Percentiles rank a stretch among this genome's conserved stretches.
These are phyloP conservation scores for Spilarctia lutea DNA, from an alignment of 2,888 invertebrate genomes.

Conservation along the genomic window DNA sequence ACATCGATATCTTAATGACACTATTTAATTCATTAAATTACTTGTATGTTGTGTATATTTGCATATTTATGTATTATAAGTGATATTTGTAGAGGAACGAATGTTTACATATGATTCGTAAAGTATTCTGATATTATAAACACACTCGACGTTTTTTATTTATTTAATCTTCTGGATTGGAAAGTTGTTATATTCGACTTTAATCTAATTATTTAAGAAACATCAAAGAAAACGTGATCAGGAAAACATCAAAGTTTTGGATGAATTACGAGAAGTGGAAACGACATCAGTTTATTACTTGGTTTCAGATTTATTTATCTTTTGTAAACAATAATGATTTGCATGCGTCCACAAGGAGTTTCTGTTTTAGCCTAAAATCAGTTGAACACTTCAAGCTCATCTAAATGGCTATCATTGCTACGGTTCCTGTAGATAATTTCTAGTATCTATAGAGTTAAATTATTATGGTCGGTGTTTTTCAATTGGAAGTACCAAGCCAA, in stretches of 20 bases:
- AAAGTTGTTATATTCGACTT: slow-evolving; percentile 5
- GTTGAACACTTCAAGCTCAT: slow-evolving; percentile 12
- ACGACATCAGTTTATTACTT: slow-evolving; percentile 55
- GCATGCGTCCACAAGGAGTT: slow-evolving; percentile 42
- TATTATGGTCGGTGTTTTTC: slow-evolving; percentile 39
- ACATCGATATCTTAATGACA: slow-evolving; percentile 27
- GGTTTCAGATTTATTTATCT: slow-evolving; percentile 54
- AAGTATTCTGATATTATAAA: background rate
- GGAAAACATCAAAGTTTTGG: slow-evolving; percentile 63
- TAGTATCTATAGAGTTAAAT: slow-evolving; percentile 24
- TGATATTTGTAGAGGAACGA: slow-evolving; percentile 2
- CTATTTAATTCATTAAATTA: slow-evolving; percentile 26
- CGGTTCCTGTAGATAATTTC: slow-evolving; percentile 23
- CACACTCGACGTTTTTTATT: background rate
- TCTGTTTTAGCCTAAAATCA: slow-evolving; percentile 36
- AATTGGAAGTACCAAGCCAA: slow-evolving; percentile 49
- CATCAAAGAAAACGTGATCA: slow-evolving; percentile 55
- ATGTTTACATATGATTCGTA: background rate
- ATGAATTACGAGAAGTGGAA: slow-evolving; percentile 57
- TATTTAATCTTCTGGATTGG: background rate
- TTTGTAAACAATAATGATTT: slow-evolving; percentile 57
- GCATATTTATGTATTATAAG: slow-evolving; percentile 14
- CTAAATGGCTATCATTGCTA: slow-evolving; percentile 16
- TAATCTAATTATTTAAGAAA: slow-evolving; percentile 33
- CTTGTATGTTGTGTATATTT: slow-evolving; percentile 25